Conservation (phyloP, 1,140 invertebrate genomes). For the Trichonephila clavipes region DNA sequence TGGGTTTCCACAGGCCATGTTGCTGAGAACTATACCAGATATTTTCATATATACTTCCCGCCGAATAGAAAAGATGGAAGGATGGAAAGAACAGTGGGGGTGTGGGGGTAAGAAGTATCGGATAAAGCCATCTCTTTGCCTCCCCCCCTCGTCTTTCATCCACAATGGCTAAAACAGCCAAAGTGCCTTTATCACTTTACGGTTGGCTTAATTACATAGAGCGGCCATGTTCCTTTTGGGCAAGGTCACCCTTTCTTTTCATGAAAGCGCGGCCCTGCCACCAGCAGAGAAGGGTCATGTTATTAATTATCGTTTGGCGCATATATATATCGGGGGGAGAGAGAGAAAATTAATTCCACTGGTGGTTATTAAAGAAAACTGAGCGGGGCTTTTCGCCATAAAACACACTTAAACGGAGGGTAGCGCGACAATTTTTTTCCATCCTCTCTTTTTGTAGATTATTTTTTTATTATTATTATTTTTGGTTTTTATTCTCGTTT, state of each 20-base stretch:
- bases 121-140: conserved; percentile 34
- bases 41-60: conserved; percentile 62
- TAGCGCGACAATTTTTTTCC: conserved; percentile 1
- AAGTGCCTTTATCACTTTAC: conserved; percentile 68
- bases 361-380: conserved; percentile 71
- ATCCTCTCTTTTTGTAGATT: neutral
- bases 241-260: conserved; percentile 58
- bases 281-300: conserved; percentile 53
- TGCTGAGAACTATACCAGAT: conserved; percentile 41
- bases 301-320: conserved; percentile 67
- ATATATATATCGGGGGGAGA: conserved; percentile 49
- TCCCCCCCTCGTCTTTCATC: neutral
- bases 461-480: conserved; percentile 19
- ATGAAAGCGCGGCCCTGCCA: conserved; percentile 26
- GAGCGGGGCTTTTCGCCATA: conserved; percentile 54
- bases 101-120: neutral
- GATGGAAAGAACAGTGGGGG: neutral
- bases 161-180: conserved; percentile 40
- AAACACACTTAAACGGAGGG: conserved; percentile 66
- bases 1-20: conserved; percentile 15
- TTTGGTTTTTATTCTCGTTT: conserved; percentile 6
- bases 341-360: conserved; percentile 66
- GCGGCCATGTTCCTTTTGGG: neutral
- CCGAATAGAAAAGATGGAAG: neutral
- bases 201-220: conserved; percentile 62